Evolutionary conservation across 2,797 vertebrate genomes (phyloP), one percentile per base, ranked within the genome.

Genomic region (Pangasius krempfi): DNA sequence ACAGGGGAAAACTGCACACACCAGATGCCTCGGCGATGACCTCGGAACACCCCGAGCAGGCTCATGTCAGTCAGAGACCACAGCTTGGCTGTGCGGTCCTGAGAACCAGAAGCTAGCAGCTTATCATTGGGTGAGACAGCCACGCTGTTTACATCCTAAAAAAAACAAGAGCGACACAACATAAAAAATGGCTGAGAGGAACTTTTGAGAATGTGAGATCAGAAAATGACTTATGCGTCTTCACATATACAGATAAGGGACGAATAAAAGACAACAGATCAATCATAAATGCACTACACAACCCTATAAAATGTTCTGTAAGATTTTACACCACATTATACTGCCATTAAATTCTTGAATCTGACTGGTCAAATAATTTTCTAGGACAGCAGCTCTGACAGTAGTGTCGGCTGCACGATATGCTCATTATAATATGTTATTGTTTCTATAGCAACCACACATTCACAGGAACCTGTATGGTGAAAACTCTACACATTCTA

Each of bases 1-100:
- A 97, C 94, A 0, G 98, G 98, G 0, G 99, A 99, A 95, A 99
- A 99, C 93, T 97, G 97, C 87, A 99, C 97, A 0, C 97, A 96
- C 99, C 99, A 99, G 89, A 99, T 85, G 0, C 98, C 98, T 0
- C 99, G 96, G 0, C 95, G 96, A 93, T 99, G 99, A 50, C 99
- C 98, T 0, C 95, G 93, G 91, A 98, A 98, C 81, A 98, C 94
- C 0, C 98, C 98, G 86, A 99, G 91, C 37, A 98, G 93, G 22
- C 94, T 94, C 88, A 97, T 92, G 83, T 93, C 94, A 0, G 89
- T 90, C 72, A 96, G 92, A 0, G 97, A 95, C 98, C 98, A 99
- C 70, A 99, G 96, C 94, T 98, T 99, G 90, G 97, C 98, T 0
- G 97, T 97, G 47, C 96, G 95, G 92, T 99, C 99, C 95, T 99